Evolutionary conservation across 2,888 invertebrate species (phyloP).

Genomic region (Heliconius ethilla): DNA sequence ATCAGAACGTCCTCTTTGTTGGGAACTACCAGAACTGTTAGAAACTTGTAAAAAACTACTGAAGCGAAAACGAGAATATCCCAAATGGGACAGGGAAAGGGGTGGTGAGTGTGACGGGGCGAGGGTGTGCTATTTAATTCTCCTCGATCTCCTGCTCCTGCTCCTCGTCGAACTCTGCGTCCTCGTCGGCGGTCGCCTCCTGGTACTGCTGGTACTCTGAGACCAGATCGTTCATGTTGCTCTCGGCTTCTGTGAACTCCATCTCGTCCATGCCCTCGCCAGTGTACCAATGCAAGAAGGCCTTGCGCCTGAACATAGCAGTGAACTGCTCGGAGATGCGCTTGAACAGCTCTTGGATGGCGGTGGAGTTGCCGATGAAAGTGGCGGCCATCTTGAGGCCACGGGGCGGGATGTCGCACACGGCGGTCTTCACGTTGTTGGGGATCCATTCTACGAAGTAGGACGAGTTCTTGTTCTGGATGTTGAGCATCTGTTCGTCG

Average conservation of each 20-base stretch:
- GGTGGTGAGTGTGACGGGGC: conserved; percentile 45
- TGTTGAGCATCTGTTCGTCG: conserved; percentile 94
- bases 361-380: conserved; percentile 95
- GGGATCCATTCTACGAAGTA: conserved; percentile 90
- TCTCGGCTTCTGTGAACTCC: conserved; percentile 97
- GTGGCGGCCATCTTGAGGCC: conserved; percentile 97
- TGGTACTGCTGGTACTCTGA: conserved; percentile 97
- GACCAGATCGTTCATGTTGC: conserved; percentile 97
- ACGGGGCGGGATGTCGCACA: conserved; percentile 95
- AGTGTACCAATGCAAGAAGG: conserved; percentile 97
- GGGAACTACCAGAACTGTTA: conserved; percentile 59
- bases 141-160: conserved; percentile 88
- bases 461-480: conserved; percentile 87
- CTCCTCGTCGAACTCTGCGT: conserved; percentile 91
- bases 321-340: conserved; percentile 95
- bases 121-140: conserved; percentile 61
- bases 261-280: conserved; percentile 95
- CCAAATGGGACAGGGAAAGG: conserved; percentile 51
- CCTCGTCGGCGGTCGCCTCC: conserved; percentile 92
- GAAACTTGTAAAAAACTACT: conserved; percentile 66
- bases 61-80: conserved; percentile 59
- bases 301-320: conserved; percentile 97
- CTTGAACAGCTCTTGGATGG: conserved; percentile 96
- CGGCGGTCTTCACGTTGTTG: conserved; percentile 96
- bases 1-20: conserved; percentile 58